Conservation (phyloP, 2,888 invertebrate species). For the Dichetophora obliterata region DNA sequence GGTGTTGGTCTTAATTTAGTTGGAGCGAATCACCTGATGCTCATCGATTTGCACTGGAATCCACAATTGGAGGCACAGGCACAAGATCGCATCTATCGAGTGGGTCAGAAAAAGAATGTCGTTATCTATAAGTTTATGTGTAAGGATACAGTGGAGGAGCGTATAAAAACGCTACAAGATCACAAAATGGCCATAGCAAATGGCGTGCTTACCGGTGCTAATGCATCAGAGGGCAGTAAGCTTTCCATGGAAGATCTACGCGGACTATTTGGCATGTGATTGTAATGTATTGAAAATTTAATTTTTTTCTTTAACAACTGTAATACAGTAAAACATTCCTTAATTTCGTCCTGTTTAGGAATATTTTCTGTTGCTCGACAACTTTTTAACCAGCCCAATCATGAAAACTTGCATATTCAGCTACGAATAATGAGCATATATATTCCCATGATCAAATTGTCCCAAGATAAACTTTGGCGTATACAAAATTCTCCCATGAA, state of each 20-base stretch:
- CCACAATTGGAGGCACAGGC: slow-evolving; percentile 96
- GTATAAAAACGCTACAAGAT: slow-evolving; percentile 84
- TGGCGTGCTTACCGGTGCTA: slow-evolving; percentile 81
- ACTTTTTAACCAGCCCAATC: too few species aligned
- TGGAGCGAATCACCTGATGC: slow-evolving; percentile 91
- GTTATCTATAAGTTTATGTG: slow-evolving; percentile 88
- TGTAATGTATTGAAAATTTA: neutral
- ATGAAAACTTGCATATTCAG: too few species aligned
- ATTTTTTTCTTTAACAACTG: too few species aligned
- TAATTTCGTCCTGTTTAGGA: too few species aligned
- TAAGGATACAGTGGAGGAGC: slow-evolving; percentile 88
- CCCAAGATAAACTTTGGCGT: too few species aligned
- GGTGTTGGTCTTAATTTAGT: slow-evolving; percentile 94
- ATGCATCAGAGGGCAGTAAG: slow-evolving; percentile 76
- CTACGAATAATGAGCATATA: too few species aligned
- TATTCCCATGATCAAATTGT: too few species aligned
- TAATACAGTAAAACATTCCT: too few species aligned
- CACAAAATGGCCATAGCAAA: slow-evolving; percentile 83
- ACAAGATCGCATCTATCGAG: slow-evolving; percentile 91
- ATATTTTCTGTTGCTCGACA: too few species aligned
- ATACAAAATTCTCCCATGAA: too few species aligned
- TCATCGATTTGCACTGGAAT: slow-evolving; percentile 97
- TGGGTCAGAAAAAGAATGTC: slow-evolving; percentile 88
- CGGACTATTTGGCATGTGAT: slow-evolving; percentile 74
- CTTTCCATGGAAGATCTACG: slow-evolving; percentile 85